phyloP scores from a whole-genome alignment of 1,140 invertebrate species.

The Caenorhabditis remanei region DNA sequence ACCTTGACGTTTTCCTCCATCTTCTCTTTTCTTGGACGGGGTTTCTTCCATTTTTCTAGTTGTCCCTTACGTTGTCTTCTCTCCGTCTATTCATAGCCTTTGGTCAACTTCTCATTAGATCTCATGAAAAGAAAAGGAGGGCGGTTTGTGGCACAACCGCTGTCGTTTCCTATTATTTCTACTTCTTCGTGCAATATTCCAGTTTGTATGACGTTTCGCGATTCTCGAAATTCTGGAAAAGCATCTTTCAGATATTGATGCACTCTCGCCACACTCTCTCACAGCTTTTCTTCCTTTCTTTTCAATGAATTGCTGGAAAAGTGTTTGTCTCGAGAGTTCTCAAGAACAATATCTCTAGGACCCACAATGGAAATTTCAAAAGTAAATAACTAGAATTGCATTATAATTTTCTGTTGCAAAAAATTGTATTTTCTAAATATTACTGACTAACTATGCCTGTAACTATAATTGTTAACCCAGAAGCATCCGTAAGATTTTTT shows the following conservation, averaged over 20 bases:
- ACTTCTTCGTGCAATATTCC: conserved; percentile 19
- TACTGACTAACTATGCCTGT: conserved; percentile 6
- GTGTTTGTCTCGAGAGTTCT: not conserved
- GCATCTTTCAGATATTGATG: conserved; percentile 24
- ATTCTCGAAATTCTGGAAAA: not conserved
- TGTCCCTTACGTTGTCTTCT: not conserved
- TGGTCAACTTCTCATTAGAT: conserved; percentile 54
- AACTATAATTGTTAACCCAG: not conserved
- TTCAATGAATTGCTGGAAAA: not conserved
- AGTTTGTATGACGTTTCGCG: conserved; percentile 14
- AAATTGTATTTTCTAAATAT: no score
- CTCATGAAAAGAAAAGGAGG: conserved; percentile 37
- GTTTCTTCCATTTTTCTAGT: conserved; percentile 31
- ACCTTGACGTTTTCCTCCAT: not conserved
- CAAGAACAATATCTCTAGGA: not conserved
- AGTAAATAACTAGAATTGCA: not conserved
- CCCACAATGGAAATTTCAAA: not conserved
- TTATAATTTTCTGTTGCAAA: no score
- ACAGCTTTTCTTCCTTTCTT: not conserved
- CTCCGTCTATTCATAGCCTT: conserved; percentile 15
- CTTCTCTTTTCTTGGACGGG: no score
- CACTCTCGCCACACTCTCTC: not conserved
- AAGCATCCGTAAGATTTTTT: not conserved
- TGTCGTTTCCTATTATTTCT: conserved; percentile 31
- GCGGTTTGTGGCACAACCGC: conserved; percentile 2